Evolutionary conservation across 2,888 invertebrate genomes (phyloP), one percentile per base, ranked within the genome.

Genomic region (Gastrophysa polygoni): DNA sequence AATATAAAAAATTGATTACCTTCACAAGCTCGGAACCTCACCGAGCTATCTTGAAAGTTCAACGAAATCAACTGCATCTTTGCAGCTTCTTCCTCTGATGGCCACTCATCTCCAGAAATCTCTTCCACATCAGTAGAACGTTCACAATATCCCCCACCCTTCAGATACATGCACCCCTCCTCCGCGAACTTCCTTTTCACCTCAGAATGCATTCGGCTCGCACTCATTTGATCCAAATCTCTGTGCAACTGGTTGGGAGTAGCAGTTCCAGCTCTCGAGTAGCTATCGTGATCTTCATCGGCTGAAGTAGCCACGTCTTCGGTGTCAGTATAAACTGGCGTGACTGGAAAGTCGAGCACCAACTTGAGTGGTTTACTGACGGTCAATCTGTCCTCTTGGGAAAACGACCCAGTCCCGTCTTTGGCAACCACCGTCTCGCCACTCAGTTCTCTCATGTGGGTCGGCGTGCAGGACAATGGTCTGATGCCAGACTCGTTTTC

Each of bases 51-150:
- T 20, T 58, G 57, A 46, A 61, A 57, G 57, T 71, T 65, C 16
- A 68, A 29, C 11, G 57, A 52, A 38, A 64, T 46, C 3, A 24
- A n/a, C n/a, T n/a, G n/a, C 7, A 47, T 49, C n/a, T 10, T 52
- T 14, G 38, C 48, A 17, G 51, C 43, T 0, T 0, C 24, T 21
- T 21, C 2, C 16, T 17, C 20, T 14, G n/a, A 38, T 21, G 10
- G 5, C 24, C 46, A 16, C 14, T 76, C 73, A 8, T 72, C 71
- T n/a, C 72, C 75, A n/a, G 71, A 73, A 7, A 78, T 61, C 72
- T 85, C 86, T 74, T 87, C 87, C 54, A 83, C 76, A 73, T 87
- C 87, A 3, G 87, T 86, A 52, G 81, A 76, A 7, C 34, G 56
- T 6, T 70, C 67, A 14, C 20, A 55, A 49, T 78, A 81, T 50